Conservation (phyloP, 2,113 vertebrate genomes). For the Rhabdomys dilectus region DNA sequence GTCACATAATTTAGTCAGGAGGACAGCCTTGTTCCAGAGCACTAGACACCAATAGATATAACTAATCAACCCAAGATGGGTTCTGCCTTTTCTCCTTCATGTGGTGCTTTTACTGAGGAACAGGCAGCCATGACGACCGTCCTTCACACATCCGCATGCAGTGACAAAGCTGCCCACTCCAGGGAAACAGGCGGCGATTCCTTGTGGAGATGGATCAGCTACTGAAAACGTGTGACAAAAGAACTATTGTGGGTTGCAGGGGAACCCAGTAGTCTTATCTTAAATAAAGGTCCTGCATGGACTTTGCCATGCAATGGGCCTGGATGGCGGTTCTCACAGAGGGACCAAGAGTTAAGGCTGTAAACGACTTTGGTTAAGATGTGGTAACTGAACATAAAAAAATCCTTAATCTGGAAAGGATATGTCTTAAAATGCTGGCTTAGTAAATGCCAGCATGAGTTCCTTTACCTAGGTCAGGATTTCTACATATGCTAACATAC, state of each 20-base stretch:
- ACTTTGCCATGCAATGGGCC: background rate
- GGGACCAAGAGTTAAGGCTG: background rate
- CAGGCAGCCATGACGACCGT: background rate
- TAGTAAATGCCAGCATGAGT: background rate
- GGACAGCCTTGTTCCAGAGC: background rate
- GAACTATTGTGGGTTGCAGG: background rate
- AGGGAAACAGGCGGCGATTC: background rate
- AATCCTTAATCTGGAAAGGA: background rate
- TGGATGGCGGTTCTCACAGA: background rate
- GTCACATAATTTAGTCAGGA: background rate
- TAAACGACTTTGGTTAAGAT: background rate
- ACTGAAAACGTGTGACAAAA: background rate
- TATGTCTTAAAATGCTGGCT: background rate
- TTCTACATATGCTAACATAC: background rate
- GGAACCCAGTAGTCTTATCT: background rate
- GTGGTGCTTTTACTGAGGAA: background rate
- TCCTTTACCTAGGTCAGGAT: background rate
- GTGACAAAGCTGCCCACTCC: background rate
- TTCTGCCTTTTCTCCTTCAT: background rate
- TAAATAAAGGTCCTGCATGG: background rate
- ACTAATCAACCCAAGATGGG: background rate
- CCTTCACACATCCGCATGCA: background rate
- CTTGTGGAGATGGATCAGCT: background rate
- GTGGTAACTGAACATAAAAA: background rate
- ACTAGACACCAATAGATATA: background rate